Conservation (phyloP, 2,113 vertebrate genomes). For the Dinomys branickii region DNA sequence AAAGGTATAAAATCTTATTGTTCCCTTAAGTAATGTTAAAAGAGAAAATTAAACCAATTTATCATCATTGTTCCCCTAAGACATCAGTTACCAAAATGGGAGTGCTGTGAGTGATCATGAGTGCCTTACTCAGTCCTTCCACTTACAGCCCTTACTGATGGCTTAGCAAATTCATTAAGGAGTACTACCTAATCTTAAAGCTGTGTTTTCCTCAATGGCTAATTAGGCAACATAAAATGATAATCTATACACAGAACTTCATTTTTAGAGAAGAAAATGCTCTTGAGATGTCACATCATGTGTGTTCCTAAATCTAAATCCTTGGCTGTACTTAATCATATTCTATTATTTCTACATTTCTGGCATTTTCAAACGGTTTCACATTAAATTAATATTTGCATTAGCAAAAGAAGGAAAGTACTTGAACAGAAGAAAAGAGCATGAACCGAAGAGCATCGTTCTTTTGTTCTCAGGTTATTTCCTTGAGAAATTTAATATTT, state of each 20-base stretch:
- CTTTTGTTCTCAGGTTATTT: conserved; percentile 2
- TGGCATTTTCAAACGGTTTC: not conserved
- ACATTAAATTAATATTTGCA: conserved; percentile 39
- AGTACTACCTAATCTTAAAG: not conserved
- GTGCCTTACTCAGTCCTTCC: not conserved
- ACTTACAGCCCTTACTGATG: not conserved
- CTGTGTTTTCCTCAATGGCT: not conserved
- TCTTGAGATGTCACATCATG: not conserved
- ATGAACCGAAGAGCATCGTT: not conserved
- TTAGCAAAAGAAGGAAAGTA: not conserved
- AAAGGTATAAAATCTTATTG: not conserved
- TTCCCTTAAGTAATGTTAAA: conserved; percentile 53
- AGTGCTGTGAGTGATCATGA: not conserved
- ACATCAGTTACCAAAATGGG: not conserved
- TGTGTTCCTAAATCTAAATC: conserved; percentile 3
- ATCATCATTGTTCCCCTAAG: not conserved
- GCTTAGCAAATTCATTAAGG: not conserved
- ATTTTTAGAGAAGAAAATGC: conserved; percentile 10
- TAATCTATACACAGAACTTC: not conserved
- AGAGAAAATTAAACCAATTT: conserved; percentile 47
- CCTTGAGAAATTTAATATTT: not conserved
- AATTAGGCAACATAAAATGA: not conserved
- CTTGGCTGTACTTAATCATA: not conserved
- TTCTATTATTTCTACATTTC: not conserved
- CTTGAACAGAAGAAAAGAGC: not conserved